Base-by-base conservation (phyloP, 2,113 vertebrate genomes). In the Mobula hypostoma region DNA sequence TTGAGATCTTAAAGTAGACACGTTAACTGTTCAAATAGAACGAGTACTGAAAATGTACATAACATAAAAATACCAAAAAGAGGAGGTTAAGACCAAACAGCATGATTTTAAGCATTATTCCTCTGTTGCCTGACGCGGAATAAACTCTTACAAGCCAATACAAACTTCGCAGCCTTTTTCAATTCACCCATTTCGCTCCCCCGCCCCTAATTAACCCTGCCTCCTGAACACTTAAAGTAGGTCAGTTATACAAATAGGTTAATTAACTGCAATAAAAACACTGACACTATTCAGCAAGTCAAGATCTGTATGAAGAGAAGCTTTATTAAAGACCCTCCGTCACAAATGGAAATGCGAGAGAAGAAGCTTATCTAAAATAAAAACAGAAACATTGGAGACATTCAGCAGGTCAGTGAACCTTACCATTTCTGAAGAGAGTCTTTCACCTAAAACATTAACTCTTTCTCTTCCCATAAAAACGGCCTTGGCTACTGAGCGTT, bases 31-130 rank as follows among this genome's bases (percentile, higher is more conserved):
- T 40, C n/a, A 68, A n/a, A 1, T 66, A 29, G 7, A 66, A 14
- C 7, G 63, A 21, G 17, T 2, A 93, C 74, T 74, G 5, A 74
- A 92, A 74, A 19, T 56, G 27, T 19, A 40, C 14, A 93, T 11
- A 48, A 48, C 29, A 36, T 36, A 66, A n/a, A 68, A 32, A 48
- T 76, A 93, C 91, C 70, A 93, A 29, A 40, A 93, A 93, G 9
- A 93, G 91, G 68, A 93, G 40, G 36, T 93, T 76, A 56, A 93
- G 70, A 29, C 11, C 19, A 74, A 56, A 93, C 91, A 93, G 36
- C 9, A 24, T 29, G 36, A 76, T 74, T 93, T 93, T 93, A 76
- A 93, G 36, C 32, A 56, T 76, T 36, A 93, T 70, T 15, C 11
- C 70, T 21, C 68, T 40, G 15, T 56, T 48, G 61, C n/a, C 68